Base-by-base conservation (phyloP, 2,113 vertebrate species). In the Ornithorhynchus anatinus region DNA sequence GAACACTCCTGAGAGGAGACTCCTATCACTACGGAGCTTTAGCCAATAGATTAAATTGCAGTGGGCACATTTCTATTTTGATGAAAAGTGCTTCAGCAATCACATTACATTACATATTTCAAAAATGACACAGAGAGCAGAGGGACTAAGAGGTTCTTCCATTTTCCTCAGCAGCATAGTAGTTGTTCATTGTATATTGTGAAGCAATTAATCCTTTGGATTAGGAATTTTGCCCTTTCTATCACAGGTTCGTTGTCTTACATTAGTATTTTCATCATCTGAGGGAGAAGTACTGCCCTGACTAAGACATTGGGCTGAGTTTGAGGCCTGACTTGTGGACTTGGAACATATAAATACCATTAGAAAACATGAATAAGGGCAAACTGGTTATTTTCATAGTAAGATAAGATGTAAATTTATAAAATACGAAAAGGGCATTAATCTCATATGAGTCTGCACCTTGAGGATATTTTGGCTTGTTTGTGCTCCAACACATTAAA, bases 401-500 rank as follows among this genome's bases (percentile, higher is more conserved):
- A 56, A 75, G 60, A 29, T 22, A 53, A 72, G 68, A 5, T 20
- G 43, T 72, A 7, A 20, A 60, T 48, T 14, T 33, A 47, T 17
- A 72, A 13, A 75, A 62, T 11, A 37, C 35, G 59, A 60, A 6
- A 44, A 6, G 25, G 23, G 39, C 5, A 43, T 53, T 31, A 52
- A 40, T 13, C 17, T 63, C 39, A 15, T 38, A 52, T 27, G 8
- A 8, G 17, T 63, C n/a, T 69, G 23, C 20, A 39, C 59, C 52
- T 59, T 43, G 22, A 50, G 31, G 15, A 54, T 69, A 65, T 56
- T 52, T 73, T n/a, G n/a, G n/a, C n/a, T n/a, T n/a, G n/a, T n/a
- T n/a, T n/a, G n/a, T n/a, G n/a, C 31, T 17, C 72, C 65, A 67
- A 72, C 7, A 69, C 20, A 52, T 12, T 72, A 42, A 65, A 59